Conservation (phyloP, 2,797 vertebrate species). For the Sebastolobus altivelis region DNA sequence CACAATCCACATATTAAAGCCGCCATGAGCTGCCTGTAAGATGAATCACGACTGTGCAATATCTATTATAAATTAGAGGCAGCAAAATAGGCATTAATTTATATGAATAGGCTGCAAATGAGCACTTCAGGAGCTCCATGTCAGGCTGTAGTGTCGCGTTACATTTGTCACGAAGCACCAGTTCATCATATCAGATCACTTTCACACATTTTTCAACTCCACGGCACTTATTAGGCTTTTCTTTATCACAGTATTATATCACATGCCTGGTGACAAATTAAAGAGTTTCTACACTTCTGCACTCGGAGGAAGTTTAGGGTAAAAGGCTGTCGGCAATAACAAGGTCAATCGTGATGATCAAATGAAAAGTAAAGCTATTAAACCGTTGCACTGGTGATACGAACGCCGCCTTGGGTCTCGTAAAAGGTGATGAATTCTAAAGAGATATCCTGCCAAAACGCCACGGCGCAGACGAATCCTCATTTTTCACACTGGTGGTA, state of each 20-base stretch:
- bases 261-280: not conserved
- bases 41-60: not conserved
- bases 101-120: slow-evolving; percentile 10
- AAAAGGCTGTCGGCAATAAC: slow-evolving; percentile 41
- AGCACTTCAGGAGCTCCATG: not conserved
- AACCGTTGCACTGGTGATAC: not conserved
- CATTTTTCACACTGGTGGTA: slow-evolving; percentile 46
- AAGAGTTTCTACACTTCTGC: slow-evolving; percentile 3
- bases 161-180: slow-evolving; percentile 14
- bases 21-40: not conserved
- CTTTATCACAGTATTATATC: not conserved
- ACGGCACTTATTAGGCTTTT: not conserved
- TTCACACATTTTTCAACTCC: not conserved
- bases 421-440: slow-evolving; percentile 57
- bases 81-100: slow-evolving; percentile 3
- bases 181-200: slow-evolving; percentile 18
- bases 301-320: slow-evolving; percentile 5
- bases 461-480: slow-evolving; percentile 37
- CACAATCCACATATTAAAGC: not conserved
- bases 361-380: slow-evolving; percentile 46
- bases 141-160: not conserved
- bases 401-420: slow-evolving; percentile 27
- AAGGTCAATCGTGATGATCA: slow-evolving; percentile 25
- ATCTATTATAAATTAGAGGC: not conserved
- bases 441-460: slow-evolving; percentile 39